These are phyloP conservation scores for Acropora tenuis DNA, from an alignment of 64 coral and sea anemone genomes.

Conservation along the genomic window DNA sequence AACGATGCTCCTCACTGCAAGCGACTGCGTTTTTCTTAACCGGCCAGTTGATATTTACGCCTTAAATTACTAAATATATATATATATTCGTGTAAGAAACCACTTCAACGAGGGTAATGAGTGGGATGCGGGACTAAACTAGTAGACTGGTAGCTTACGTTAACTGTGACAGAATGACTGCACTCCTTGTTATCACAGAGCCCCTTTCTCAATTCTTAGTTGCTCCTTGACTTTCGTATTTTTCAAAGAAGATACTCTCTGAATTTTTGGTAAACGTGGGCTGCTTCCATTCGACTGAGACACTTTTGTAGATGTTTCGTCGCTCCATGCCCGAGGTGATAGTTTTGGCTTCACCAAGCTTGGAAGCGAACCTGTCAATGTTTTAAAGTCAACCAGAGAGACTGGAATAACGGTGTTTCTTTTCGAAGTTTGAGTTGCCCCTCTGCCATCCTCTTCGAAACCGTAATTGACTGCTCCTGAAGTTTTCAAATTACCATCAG, in stretches of 20 bases:
- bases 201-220: not conserved
- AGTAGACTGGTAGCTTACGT: too few relatives aligned
- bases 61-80: too few relatives aligned
- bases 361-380: not conserved
- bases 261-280: too few relatives aligned
- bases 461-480: not conserved
- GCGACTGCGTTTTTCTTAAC: too few relatives aligned
- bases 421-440: not conserved
- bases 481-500: not conserved
- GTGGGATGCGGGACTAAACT: too few relatives aligned
- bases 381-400: not conserved
- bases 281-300: not conserved
- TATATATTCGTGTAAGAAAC: too few relatives aligned
- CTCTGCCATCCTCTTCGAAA: not conserved
- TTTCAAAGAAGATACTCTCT: not conserved
- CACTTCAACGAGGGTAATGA: too few relatives aligned
- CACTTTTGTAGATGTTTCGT: not conserved
- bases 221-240: conserved; percentile 11
- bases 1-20: too few relatives aligned
- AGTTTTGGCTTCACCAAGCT: not conserved
- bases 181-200: not conserved
- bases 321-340: not conserved
- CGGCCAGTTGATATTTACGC: too few relatives aligned
- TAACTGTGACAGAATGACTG: too few relatives aligned
- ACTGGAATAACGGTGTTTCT: not conserved